phyloP scores from a whole-genome alignment of 1,140 invertebrate genomes.

The Eciton burchellii region DNA sequence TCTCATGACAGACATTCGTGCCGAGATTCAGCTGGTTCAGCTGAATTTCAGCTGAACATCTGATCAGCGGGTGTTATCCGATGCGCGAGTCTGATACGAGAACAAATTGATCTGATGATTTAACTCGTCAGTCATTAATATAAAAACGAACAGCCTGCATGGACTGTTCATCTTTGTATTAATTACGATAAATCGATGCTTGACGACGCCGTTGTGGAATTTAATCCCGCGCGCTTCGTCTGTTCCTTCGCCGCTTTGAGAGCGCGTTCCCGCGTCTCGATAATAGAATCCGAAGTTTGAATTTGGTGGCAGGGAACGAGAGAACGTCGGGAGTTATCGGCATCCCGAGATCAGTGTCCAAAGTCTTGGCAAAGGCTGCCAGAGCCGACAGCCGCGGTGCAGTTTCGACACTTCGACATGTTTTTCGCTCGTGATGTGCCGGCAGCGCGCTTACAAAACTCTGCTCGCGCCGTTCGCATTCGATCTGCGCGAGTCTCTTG shows the following conservation, averaged over 20 bases:
- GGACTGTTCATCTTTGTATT: no score
- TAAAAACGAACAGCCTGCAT: no score
- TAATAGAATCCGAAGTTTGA: constrained; percentile 1
- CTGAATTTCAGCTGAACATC: no score
- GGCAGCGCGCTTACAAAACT: constrained; percentile 48
- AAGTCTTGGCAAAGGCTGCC: constrained; percentile 40
- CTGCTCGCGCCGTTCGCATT: constrained; percentile 22
- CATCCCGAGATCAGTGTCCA: constrained; percentile 45
- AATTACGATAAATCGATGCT: no score
- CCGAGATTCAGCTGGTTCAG: no score
- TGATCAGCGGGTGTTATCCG: no score
- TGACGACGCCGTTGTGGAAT: no score
- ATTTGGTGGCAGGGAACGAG: constrained; percentile 24
- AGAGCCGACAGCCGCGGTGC: not conserved
- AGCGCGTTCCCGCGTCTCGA: not conserved
- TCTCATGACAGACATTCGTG: no score
- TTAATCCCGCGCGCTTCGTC: not conserved
- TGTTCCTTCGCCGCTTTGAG: not conserved
- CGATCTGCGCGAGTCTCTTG: constrained; percentile 12
- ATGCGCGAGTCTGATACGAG: no score
- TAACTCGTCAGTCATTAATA: no score
- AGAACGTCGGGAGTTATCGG: constrained; percentile 45
- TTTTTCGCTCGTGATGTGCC: constrained; percentile 48
- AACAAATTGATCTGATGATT: no score
- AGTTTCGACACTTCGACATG: constrained; percentile 54